Evolutionary conservation across 2,797 vertebrate genomes (phyloP), one percentile per base, ranked within the genome.

Genomic region (Spinibarbus caldwelli): DNA sequence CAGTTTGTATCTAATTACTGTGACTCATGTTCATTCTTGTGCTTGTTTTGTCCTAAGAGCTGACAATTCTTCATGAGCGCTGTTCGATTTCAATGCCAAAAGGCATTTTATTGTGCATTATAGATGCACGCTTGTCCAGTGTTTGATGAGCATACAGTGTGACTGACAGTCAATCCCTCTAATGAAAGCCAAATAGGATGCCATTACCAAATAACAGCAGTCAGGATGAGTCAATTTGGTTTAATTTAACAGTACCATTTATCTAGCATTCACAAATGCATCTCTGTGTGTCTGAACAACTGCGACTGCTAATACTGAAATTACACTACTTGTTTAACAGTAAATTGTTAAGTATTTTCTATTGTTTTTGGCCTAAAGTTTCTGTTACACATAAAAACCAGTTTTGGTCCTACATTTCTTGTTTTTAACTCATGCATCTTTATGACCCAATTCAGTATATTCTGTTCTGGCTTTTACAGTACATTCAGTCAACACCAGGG

Each of bases 11-110:
- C 38, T 57, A 43, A 83, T 86, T 75, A 41, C 23, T 73, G 47
- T 88, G 72, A 81, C 57, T 89, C 82, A 83, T 72, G 67, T 84
- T 70, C 71, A 85, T 87, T 38, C 41, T 52, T 43, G 49, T 45
- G 34, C 70, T 80, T 17, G 68, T 72, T 76, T 34, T 52, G 71
- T 52, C 17, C 45, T 34, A 71, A 57, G n/a, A 85, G 38, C 17
- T 54, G n/a, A 77, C 38, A 68, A 64, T 41, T 34, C 14, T 14
- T 82, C 78, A 64, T 45, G 10, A 76, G 38, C 14, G 21, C 15
- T 4, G 21, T 41, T 31, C 7, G 64, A 9, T 68, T 59, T 52
- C 66, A 26, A 45, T 75, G 59, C 10, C 71, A 52, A 49, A 64
- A 19, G 36, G 14, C 31, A 36, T 73, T 62, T 54, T 8, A 5